Conservation (phyloP, 2,113 vertebrate genomes). For the Leucosticte australis region DNA sequence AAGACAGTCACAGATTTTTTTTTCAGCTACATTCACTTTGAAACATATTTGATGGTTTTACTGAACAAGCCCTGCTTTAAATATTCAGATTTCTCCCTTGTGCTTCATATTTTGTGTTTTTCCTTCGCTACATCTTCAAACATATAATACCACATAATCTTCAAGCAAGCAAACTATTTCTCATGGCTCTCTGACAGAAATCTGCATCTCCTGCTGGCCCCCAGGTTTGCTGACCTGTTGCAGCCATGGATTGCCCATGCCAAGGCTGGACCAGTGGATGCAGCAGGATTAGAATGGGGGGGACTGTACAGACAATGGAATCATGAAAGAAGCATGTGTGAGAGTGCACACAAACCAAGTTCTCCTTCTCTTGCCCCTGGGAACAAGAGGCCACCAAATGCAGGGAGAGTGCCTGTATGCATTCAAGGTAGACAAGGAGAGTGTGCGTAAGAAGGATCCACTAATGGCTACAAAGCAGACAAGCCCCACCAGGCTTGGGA, state of each 20-base stretch:
- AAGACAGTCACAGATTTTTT: neutral
- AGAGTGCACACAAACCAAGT: neutral
- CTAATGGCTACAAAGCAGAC: neutral
- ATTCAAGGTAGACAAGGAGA: neutral
- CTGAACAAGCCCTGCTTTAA: neutral
- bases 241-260: neutral
- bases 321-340: neutral
- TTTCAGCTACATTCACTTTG: neutral
- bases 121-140: neutral
- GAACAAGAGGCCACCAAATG: neutral
- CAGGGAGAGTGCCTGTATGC: neutral
- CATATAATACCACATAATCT: neutral
- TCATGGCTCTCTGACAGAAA: neutral
- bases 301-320: neutral
- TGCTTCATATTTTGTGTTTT: neutral
- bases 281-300: neutral
- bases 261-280: neutral
- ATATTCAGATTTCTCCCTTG: neutral
- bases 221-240: neutral
- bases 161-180: neutral
- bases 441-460: neutral
- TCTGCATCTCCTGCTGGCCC: neutral
- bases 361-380: neutral
- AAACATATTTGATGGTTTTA: neutral
- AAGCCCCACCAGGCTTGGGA: neutral